Conservation (phyloP, 2,888 invertebrate genomes). For the Parnassius glacialis region DNA sequence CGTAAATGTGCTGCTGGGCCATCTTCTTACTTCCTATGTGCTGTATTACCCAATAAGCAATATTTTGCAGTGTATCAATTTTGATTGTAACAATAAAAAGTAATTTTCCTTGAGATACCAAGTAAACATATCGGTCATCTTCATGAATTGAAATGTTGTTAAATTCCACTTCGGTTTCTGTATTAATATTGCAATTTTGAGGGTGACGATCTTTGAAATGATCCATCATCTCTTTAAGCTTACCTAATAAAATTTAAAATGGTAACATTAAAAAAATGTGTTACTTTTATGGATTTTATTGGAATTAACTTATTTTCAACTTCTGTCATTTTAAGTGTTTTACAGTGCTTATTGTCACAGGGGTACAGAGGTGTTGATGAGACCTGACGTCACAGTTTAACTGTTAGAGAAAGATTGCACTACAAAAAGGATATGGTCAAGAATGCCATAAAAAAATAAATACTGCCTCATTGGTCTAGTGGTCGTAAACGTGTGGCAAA, state of each 20-base stretch:
- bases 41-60: slow-evolving; percentile 65
- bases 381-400: too few species aligned
- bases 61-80: slow-evolving; percentile 60
- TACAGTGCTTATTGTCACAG: too few species aligned
- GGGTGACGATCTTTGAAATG: slow-evolving; percentile 67
- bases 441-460: too few species aligned
- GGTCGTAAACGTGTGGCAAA: too few species aligned
- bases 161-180: slow-evolving; percentile 55
- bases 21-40: slow-evolving; percentile 59
- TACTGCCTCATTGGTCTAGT: too few species aligned
- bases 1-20: slow-evolving; percentile 62
- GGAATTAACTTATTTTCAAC: too few species aligned
- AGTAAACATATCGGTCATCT: slow-evolving; percentile 33
- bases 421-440: too few species aligned
- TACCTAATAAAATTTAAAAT: slow-evolving; percentile 44
- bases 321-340: too few species aligned
- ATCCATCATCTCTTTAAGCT: slow-evolving; percentile 56
- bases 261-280: too few species aligned
- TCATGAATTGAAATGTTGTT: slow-evolving; percentile 43
- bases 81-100: slow-evolving; percentile 64
- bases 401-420: too few species aligned
- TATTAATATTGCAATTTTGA: slow-evolving; percentile 46
- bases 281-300: too few species aligned
- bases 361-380: too few species aligned
- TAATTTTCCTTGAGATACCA: slow-evolving; percentile 53